Evolutionary conservation across 2,113 vertebrate species (phyloP).

Genomic region (Hippocampus barbouri): DNA sequence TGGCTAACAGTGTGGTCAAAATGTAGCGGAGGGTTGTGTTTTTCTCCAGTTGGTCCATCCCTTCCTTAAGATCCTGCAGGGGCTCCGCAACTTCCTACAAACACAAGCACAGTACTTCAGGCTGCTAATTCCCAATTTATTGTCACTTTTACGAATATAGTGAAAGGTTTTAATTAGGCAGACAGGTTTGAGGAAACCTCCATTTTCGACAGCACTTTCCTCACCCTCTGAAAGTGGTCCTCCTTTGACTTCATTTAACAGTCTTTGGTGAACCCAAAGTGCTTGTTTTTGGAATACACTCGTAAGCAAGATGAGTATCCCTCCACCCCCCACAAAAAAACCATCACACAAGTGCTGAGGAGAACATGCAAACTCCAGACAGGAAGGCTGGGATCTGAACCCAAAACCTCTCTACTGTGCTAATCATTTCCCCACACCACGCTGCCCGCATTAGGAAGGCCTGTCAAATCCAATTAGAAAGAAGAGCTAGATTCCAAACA

Average conservation of each 20-base stretch:
- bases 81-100: conserved; percentile 94
- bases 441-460: neutral
- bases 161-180: neutral
- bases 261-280: too few relatives aligned
- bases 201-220: too few relatives aligned
- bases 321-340: too few relatives aligned
- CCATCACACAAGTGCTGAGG: too few relatives aligned
- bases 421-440: neutral
- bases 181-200: too few relatives aligned
- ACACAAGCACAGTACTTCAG: conserved; percentile 2
- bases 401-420: neutral
- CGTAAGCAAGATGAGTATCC: too few relatives aligned
- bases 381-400: neutral
- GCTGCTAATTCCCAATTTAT: neutral
- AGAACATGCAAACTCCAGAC: too few relatives aligned
- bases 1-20: conserved; percentile 89
- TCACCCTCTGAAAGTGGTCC: too few relatives aligned
- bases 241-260: too few relatives aligned
- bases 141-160: neutral
- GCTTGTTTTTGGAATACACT: too few relatives aligned
- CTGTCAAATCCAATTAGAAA: neutral
- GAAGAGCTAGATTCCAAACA: neutral
- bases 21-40: conserved; percentile 92
- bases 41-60: conserved; percentile 96
- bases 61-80: conserved; percentile 95